Percentiles rank a stretch among this genome's conserved stretches.
Evolutionary conservation across 2,113 vertebrate species (phyloP).

Genomic region (Corythaixoides concolor): DNA sequence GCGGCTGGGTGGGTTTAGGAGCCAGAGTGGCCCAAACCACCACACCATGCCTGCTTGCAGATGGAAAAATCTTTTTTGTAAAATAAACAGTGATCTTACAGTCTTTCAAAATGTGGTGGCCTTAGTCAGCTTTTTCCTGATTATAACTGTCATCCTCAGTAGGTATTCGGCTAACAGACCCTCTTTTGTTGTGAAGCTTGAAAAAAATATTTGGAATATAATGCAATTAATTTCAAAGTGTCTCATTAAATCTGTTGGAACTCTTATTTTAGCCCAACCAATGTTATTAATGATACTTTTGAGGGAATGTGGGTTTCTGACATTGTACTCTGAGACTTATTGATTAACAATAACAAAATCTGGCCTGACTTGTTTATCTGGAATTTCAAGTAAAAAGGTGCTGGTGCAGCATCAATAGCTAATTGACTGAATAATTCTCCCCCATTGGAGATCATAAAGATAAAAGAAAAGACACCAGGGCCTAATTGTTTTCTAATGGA

Average conservation of each 20-base stretch:
- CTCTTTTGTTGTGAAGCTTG: neutral
- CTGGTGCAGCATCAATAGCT: neutral
- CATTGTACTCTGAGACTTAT: neutral
- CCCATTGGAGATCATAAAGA: neutral
- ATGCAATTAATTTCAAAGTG: neutral
- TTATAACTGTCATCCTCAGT: neutral
- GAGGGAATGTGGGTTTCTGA: neutral
- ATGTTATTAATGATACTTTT: neutral
- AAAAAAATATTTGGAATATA: neutral
- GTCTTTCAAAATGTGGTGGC: neutral
- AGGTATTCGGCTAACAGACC: neutral
- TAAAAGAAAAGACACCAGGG: neutral
- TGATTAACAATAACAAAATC: neutral
- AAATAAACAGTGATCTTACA: neutral
- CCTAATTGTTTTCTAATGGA: neutral
- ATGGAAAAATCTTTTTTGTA: conserved; percentile 2
- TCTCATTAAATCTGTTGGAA: neutral
- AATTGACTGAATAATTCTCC: neutral
- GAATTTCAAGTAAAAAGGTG: neutral
- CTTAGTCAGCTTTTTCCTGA: neutral
- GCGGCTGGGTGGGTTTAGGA: no score
- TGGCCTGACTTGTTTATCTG: neutral
- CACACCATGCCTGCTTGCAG: neutral
- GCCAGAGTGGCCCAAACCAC: no score
- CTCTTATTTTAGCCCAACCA: neutral